Base-by-base conservation (phyloP, 2,888 invertebrate species). In the Brenthis hecate region DNA sequence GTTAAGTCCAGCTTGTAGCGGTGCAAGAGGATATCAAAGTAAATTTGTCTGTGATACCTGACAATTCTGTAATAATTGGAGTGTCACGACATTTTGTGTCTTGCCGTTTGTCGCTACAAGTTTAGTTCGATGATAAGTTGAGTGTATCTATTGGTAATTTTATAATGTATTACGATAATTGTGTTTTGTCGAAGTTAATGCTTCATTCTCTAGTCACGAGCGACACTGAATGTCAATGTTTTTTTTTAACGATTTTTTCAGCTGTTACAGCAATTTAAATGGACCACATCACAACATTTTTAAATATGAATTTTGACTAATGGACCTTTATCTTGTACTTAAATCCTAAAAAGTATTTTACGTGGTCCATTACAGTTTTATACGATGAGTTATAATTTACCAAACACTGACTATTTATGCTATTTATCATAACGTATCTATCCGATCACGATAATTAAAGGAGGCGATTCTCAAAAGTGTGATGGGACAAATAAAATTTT, bases 201-300 rank as follows among this genome's bases (percentile, higher is more conserved):
- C 83, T 85, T 81, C 77, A 78, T 77, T 83, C 81, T 89, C 91
- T 89, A 91, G 91, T 91, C 91, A 89, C 79, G 78, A 76, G 78
- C 73, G 83, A 85, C 81, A 82, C 78, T 43, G 36, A 75, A 79
- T 80, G 80, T 85, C 82, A 84, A 81, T 67, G 54, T 57, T 65
- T 67, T 56, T 69, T 56, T 32, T 63, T 47, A 43, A 67, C 66
- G 4, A 56, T 56, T 60, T 16, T 47, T 61, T 61, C 28, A 54
- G 47, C 19, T 55, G 32, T n/a, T 47, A 55, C 50, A 55, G 36
- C 14, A 19, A 54, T 63, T 16, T 43, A 66, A 62, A 55, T 58
- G 65, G 68, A 62, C 68, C 65, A 50, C 53, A 28, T 28, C 28
- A 28, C 28, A 28, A 28, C 28, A 28, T 28, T n/a, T 23, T 6